A percentile compares a stretch with the other conserved stretches of the same genome.
These are phyloP conservation scores for Actinernus sp. DNA, from an alignment of 92 coral and sea anemone genomes.

Conservation along the genomic window DNA sequence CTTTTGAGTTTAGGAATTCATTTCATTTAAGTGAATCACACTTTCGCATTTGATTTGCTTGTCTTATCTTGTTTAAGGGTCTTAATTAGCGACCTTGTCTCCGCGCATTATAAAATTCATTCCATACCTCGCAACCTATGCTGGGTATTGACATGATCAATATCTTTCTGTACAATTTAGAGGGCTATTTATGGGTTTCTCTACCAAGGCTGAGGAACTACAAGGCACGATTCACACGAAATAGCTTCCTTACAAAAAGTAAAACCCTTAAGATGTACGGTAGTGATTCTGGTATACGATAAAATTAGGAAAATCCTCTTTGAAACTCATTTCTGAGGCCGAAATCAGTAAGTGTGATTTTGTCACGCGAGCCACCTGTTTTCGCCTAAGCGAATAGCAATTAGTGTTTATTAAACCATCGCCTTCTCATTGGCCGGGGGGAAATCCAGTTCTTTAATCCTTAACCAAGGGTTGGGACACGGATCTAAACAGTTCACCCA, in stretches of 20 bases:
- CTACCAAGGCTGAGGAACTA: too few relatives aligned
- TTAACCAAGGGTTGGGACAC: background rate
- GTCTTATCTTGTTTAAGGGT: slow-evolving; percentile 1
- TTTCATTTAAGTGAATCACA: background rate
- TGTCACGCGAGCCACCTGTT: background rate
- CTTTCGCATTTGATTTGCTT: slow-evolving; percentile 1
- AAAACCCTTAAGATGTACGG: background rate
- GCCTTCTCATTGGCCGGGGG: slow-evolving; percentile 14
- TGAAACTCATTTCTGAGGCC: background rate
- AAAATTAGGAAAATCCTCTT: background rate
- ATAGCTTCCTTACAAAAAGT: too few relatives aligned
- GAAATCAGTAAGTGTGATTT: slow-evolving; percentile 1
- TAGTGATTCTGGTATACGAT: background rate
- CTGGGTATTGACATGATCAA: background rate
- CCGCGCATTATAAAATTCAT: background rate
- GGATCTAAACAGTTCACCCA: background rate
- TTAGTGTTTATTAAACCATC: slow-evolving; percentile 21
- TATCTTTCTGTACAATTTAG: background rate
- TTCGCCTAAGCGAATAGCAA: slow-evolving; percentile 8
- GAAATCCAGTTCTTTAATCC: background rate
- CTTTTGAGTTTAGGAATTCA: background rate
- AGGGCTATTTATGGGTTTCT: background rate
- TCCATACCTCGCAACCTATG: background rate
- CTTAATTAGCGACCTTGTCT: background rate
- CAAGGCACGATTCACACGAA: too few relatives aligned